These are phyloP conservation scores for Deroplatys truncata DNA, from an alignment of 2,888 invertebrate genomes.

Conservation along the genomic window DNA sequence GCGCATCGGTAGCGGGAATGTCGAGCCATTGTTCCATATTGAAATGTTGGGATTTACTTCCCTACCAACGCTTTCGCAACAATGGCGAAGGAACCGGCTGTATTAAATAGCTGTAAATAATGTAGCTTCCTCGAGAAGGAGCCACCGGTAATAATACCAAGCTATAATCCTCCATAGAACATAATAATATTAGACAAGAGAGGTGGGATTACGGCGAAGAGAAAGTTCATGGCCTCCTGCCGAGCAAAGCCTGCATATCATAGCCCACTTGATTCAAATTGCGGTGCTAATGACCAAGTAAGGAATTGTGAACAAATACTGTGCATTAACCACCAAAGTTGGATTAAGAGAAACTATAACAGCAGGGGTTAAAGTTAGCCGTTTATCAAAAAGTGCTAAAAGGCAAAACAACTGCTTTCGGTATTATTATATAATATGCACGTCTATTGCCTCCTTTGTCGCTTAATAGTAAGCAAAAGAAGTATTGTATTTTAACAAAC, in stretches of 20 bases:
- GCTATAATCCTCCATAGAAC: constrained; percentile 1
- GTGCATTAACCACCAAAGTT: too few relatives aligned
- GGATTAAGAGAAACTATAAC: too few relatives aligned
- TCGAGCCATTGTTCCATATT: background rate
- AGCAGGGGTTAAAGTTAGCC: too few relatives aligned
- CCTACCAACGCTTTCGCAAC: background rate
- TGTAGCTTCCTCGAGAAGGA: background rate
- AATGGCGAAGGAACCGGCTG: background rate
- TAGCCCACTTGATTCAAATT: background rate
- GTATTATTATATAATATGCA: too few relatives aligned
- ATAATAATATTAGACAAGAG: background rate
- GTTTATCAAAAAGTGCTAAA: too few relatives aligned
- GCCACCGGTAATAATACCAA: background rate
- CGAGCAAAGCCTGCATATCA: background rate
- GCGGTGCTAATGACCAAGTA: background rate
- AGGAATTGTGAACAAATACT: background rate
- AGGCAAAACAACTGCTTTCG: too few relatives aligned
- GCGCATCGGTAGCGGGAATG: background rate
- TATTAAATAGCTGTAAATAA: constrained; percentile 12
- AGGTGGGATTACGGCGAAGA: background rate
- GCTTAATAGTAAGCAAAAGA: too few relatives aligned
- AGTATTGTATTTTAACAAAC: too few relatives aligned
- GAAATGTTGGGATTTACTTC: background rate
- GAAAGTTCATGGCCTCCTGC: background rate
- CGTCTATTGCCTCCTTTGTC: too few relatives aligned